Percentiles rank a stretch among this genome's conserved stretches.
Evolutionary conservation across 1,140 invertebrate genomes (phyloP).

Genomic region (Lanistes nyassanus): DNA sequence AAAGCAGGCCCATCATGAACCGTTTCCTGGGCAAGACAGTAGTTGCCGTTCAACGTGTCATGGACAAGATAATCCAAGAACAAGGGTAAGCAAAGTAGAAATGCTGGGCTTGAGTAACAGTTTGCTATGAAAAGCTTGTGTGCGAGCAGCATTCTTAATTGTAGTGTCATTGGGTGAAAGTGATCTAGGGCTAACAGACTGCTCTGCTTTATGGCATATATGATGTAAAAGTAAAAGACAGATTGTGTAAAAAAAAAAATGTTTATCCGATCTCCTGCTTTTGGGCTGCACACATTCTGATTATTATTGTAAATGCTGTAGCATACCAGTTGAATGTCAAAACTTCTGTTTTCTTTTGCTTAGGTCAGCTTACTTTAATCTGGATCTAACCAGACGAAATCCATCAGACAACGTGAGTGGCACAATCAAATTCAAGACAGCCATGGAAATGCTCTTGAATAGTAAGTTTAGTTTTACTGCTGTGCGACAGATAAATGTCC

Average conservation of each 20-base stretch:
- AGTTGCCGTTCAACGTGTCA: conserved; percentile 64
- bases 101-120: no score
- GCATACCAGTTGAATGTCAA: neutral
- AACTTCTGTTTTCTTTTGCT: conserved; percentile 29
- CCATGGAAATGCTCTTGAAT: conserved; percentile 29
- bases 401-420: conserved; percentile 63
- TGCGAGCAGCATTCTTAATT: neutral
- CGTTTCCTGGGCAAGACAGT: conserved; percentile 68
- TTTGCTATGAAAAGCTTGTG: neutral
- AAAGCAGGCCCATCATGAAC: conserved; percentile 69
- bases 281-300: neutral
- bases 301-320: no score
- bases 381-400: conserved; percentile 58
- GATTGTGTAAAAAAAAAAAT: neutral
- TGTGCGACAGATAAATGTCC: no score
- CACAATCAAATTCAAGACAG: conserved; percentile 48
- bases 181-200: neutral
- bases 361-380: conserved; percentile 51
- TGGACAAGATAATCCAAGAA: conserved; percentile 59
- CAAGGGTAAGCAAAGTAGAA: conserved; percentile 40
- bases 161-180: neutral
- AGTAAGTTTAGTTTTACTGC: conserved; percentile 19
- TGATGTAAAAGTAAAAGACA: neutral
- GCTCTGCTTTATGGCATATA: neutral
- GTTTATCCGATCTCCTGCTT: neutral